Conservation (phyloP, 1,140 invertebrate genomes). For the Bathynomus jamesi region DNA sequence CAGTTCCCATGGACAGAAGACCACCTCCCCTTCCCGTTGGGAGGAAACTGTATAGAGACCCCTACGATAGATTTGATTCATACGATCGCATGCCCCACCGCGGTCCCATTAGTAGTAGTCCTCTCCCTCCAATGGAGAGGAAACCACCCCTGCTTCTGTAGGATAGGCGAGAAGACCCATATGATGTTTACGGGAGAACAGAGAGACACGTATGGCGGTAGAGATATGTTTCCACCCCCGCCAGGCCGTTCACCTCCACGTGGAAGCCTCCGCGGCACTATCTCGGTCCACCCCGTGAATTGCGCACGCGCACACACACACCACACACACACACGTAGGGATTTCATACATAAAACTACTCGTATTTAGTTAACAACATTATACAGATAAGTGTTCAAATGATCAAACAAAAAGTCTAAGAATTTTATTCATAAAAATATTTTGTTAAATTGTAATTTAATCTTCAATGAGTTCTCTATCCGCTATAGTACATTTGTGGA, state of each 20-base stretch:
- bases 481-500: too few relatives aligned
- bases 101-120: not conserved
- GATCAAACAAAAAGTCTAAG: too few relatives aligned
- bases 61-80: slow-evolving; percentile 21
- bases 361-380: too few relatives aligned
- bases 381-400: too few relatives aligned
- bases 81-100: slow-evolving; percentile 6
- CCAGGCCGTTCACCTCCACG: slow-evolving; percentile 17
- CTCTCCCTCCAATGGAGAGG: slow-evolving; percentile 1
- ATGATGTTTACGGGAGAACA: slow-evolving; percentile 18
- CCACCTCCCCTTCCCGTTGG: slow-evolving; percentile 34
- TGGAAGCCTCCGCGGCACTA: slow-evolving; percentile 26
- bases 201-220: slow-evolving; percentile 28
- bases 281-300: slow-evolving; percentile 34
- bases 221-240: slow-evolving; percentile 22
- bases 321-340: too few relatives aligned
- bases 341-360: too few relatives aligned
- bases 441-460: too few relatives aligned
- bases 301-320: slow-evolving; percentile 32
- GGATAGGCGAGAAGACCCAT: slow-evolving; percentile 6
- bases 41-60: slow-evolving; percentile 26
- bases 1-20: slow-evolving; percentile 22
- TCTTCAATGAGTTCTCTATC: too few relatives aligned
- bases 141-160: not conserved
- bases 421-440: too few relatives aligned